Evolutionary conservation across 2,113 vertebrate species (phyloP), one percentile per base, ranked within the genome.

Genomic region (Scolopax mira): DNA sequence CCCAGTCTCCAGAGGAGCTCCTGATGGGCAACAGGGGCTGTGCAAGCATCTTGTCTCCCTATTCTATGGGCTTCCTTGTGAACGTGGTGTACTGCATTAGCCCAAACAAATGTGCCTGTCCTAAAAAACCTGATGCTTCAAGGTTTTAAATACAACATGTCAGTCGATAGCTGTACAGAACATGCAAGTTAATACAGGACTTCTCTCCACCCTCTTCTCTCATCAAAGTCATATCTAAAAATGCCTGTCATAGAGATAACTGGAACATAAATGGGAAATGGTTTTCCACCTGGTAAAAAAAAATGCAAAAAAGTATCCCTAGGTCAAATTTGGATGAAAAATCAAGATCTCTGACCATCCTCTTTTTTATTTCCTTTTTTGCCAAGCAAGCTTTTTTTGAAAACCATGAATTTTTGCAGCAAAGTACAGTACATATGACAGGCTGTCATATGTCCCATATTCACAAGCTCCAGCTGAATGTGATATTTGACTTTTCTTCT

Each of bases 151-250:
- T 33, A 41, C 62, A 41, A 41, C 10, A 4, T 61, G 70, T 64
- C 66, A 82, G 52, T 9, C 0, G 0, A 31, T 37, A 66, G 44
- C 72, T 89, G 72, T 28, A 44, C 22, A 42, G 46, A 70, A 75
- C 0, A 0, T 79, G 39, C 10, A 77, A 60, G 41, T 57, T 65
- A 80, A 73, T 41, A 66, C 18, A 65, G 79, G 24, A 42, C 16
- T 91, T 71, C 73, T 64, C 57, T 85, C 72, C 86, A 66, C n/a
- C 6, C 31, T 10, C 28, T 85, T 52, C 44, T 75, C 19, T 54
- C 66, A 79, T 75, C 85, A 93, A 82, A 90, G 81, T 60, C 57
- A 11, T 88, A 37, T 54, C 39, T 58, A 39, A n/a, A 72, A 90
- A 60, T 69, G 41, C 39, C 44, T 54, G 85, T 85, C 94, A 90